Conservation (phyloP, 2,888 invertebrate species). For the Tetragnatha montana region DNA sequence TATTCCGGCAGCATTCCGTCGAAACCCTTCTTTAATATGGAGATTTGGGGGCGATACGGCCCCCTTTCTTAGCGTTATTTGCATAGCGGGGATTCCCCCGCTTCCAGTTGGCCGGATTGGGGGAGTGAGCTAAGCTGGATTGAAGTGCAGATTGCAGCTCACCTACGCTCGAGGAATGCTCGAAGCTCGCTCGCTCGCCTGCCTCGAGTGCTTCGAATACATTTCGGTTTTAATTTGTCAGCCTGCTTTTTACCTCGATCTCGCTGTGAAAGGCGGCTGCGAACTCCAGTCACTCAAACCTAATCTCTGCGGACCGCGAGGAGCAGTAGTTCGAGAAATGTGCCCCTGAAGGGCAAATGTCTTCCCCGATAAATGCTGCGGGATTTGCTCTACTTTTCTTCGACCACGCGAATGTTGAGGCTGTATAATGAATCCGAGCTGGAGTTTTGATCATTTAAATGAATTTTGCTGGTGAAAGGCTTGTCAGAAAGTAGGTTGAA, state of each 20-base stretch:
- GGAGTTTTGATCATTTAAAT: too few species aligned
- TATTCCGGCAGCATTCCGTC: conserved; percentile 30
- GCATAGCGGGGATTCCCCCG: conserved; percentile 45
- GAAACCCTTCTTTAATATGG: conserved; percentile 59
- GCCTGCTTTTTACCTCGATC: conserved; percentile 6
- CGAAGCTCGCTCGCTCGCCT: not conserved
- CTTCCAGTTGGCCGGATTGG: conserved; percentile 15
- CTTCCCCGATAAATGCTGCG: too few species aligned
- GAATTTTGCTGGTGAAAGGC: too few species aligned
- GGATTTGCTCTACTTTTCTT: too few species aligned
- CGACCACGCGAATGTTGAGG: too few species aligned
- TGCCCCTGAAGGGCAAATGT: too few species aligned
- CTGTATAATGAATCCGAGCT: too few species aligned
- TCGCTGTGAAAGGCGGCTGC: too few species aligned
- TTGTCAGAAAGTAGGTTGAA: too few species aligned
- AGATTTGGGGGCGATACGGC: conserved; percentile 26
- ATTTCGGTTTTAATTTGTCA: conserved; percentile 21
- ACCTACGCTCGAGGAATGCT: conserved; percentile 4
- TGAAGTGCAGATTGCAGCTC: conserved; percentile 42
- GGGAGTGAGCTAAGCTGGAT: conserved; percentile 12
- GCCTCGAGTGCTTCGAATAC: conserved; percentile 18
- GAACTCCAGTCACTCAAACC: too few species aligned
- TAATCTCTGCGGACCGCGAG: too few species aligned
- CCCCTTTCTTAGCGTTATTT: conserved; percentile 55
- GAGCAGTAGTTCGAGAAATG: too few species aligned